Conservation (phyloP, 2,888 invertebrate genomes). For the Azorinus chamasolen region DNA sequence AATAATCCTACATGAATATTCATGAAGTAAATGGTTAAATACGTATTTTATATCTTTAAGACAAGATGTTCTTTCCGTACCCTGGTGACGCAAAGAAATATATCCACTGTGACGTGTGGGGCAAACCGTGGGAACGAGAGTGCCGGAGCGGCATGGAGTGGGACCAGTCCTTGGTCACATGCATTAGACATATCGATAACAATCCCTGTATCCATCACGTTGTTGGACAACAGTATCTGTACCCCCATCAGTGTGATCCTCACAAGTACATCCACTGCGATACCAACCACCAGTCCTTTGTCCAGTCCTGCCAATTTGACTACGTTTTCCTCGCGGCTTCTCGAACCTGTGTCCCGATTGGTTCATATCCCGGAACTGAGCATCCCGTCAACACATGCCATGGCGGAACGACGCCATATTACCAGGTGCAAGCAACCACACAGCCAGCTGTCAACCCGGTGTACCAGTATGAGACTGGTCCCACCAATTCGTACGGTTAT, state of each 20-base stretch:
- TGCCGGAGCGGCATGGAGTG: constrained; percentile 68
- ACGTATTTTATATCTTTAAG: constrained; percentile 25
- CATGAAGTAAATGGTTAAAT: too few relatives aligned
- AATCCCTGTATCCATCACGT: constrained; percentile 58
- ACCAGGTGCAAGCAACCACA: background rate
- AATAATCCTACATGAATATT: too few relatives aligned
- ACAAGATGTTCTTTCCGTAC: constrained; percentile 65
- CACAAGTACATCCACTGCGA: constrained; percentile 71
- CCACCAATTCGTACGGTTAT: constrained; percentile 15
- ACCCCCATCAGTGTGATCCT: constrained; percentile 61
- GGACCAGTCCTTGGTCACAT: constrained; percentile 69
- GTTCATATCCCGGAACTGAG: constrained; percentile 43
- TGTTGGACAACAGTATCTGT: constrained; percentile 52
- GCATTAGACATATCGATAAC: constrained; percentile 34
- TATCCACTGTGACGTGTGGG: constrained; percentile 76
- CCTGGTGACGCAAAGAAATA: constrained; percentile 58
- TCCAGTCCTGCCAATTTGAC: constrained; percentile 49
- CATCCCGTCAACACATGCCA: constrained; percentile 46
- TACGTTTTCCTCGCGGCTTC: constrained; percentile 48
- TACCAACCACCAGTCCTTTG: constrained; percentile 55
- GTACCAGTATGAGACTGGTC: background rate
- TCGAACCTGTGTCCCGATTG: constrained; percentile 54
- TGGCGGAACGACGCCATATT: background rate
- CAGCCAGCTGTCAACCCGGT: background rate
- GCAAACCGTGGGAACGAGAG: constrained; percentile 65